Conservation (phyloP, 2,797 vertebrate genomes). For the Rhynchotus rufescens region DNA sequence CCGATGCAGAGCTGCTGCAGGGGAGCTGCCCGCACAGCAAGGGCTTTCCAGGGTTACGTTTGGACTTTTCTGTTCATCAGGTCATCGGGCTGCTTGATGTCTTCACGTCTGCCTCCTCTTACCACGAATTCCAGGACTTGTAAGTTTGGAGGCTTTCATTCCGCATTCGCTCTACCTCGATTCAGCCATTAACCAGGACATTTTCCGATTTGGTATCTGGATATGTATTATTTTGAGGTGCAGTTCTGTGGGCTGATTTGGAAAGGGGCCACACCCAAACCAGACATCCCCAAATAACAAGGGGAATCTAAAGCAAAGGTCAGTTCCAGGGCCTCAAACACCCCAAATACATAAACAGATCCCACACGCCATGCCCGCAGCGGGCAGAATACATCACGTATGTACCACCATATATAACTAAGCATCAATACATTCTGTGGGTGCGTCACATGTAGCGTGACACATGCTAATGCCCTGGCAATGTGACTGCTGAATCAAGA, state of each 20-base stretch:
- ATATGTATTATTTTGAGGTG: accelerated
- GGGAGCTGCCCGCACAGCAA: background rate
- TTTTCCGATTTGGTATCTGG: background rate
- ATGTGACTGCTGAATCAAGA: background rate
- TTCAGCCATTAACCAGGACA: background rate
- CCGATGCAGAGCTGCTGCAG: background rate
- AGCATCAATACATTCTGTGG: background rate
- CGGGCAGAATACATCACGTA: background rate
- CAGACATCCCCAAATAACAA: background rate
- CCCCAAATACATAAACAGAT: background rate
- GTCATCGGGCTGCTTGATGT: conserved; percentile 95
- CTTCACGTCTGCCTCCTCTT: conserved; percentile 88
- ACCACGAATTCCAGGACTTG: conserved; percentile 93
- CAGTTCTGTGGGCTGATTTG: accelerated
- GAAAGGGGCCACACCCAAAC: background rate
- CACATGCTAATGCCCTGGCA: accelerated
- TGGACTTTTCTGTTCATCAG: conserved; percentile 74
- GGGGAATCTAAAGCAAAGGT: background rate
- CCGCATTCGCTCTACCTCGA: background rate
- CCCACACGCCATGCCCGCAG: background rate
- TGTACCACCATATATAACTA: accelerated
- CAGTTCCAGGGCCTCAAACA: background rate
- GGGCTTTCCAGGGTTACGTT: background rate
- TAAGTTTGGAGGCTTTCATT: conserved; percentile 80
- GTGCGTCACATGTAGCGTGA: accelerated